Conservation (phyloP, 2,797 vertebrate species). For the Trematomus bernacchii region DNA sequence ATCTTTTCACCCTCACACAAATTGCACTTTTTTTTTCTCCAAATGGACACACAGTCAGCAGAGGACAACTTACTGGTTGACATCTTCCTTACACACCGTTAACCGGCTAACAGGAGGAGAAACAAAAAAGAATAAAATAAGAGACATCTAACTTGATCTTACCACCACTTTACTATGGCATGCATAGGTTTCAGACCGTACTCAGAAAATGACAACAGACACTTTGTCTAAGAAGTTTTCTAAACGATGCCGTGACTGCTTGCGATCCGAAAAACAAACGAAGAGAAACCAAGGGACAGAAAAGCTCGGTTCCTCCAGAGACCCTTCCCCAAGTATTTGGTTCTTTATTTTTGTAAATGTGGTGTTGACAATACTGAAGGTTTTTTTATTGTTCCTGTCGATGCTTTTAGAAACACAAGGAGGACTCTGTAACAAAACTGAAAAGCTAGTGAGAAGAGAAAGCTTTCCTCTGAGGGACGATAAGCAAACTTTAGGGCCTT, state of each 20-base stretch:
- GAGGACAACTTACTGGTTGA: conserved; percentile 75
- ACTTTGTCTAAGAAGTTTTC: conserved; percentile 68
- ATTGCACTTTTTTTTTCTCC: conserved; percentile 73
- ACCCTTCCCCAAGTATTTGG: conserved; percentile 91
- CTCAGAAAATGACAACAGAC: conserved; percentile 73
- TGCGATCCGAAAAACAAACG: conserved; percentile 18
- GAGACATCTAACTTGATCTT: conserved; percentile 76
- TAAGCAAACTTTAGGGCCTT: conserved; percentile 48
- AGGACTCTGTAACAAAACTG: conserved; percentile 36
- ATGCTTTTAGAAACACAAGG: conserved; percentile 70
- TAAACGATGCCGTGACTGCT: conserved; percentile 64
- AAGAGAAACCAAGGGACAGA: conserved; percentile 28
- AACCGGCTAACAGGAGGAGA: conserved; percentile 67
- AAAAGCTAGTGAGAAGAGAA: not conserved
- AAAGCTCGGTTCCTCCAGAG: conserved; percentile 39
- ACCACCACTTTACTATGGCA: conserved; percentile 81
- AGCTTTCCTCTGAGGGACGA: conserved; percentile 37
- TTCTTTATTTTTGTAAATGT: conserved; percentile 93
- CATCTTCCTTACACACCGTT: conserved; percentile 69
- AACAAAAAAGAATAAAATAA: conserved; percentile 58
- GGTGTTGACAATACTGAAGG: conserved; percentile 91
- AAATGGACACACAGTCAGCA: conserved; percentile 77
- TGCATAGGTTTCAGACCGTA: conserved; percentile 79
- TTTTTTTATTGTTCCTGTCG: conserved; percentile 17
- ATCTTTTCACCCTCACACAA: conserved; percentile 80